phyloP scores from a whole-genome alignment of 2,113 vertebrate genomes.

The Deroptyus accipitrinus region DNA sequence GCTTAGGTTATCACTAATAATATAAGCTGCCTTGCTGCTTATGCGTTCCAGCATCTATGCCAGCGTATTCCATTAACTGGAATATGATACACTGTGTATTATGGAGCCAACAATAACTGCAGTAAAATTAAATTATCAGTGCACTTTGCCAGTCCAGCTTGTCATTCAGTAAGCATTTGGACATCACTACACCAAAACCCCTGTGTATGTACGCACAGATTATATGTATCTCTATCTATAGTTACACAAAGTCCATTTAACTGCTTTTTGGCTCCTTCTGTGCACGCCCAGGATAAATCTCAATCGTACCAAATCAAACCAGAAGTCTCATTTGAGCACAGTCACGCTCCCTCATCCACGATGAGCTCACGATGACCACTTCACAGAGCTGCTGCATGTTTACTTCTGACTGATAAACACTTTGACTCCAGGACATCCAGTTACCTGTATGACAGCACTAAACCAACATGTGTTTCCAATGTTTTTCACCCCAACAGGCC shows the following conservation, averaged over 20 bases:
- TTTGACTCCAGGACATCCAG: background rate
- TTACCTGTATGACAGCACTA: conserved; percentile 97
- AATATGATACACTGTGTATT: background rate
- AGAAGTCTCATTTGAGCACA: background rate
- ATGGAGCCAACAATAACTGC: background rate
- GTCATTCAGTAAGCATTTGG: background rate
- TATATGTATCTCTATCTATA: background rate
- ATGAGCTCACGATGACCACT: rapidly evolving
- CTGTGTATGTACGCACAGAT: background rate
- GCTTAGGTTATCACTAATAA: background rate
- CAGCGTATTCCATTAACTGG: conserved; percentile 22
- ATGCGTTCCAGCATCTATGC: background rate
- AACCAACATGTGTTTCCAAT: conserved; percentile 98
- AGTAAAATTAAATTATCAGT: conserved; percentile 11
- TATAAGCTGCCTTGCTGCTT: background rate
- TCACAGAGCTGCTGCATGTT: background rate
- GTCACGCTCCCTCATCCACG: background rate
- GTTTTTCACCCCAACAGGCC: conserved; percentile 95
- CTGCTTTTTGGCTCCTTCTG: background rate
- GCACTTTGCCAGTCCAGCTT: background rate
- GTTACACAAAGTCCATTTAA: background rate
- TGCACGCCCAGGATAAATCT: background rate
- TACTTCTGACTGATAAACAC: background rate
- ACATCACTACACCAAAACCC: background rate
- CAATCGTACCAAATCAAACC: background rate